Evolutionary conservation across 2,797 vertebrate genomes (phyloP).

Genomic region (Zalophus californianus): DNA sequence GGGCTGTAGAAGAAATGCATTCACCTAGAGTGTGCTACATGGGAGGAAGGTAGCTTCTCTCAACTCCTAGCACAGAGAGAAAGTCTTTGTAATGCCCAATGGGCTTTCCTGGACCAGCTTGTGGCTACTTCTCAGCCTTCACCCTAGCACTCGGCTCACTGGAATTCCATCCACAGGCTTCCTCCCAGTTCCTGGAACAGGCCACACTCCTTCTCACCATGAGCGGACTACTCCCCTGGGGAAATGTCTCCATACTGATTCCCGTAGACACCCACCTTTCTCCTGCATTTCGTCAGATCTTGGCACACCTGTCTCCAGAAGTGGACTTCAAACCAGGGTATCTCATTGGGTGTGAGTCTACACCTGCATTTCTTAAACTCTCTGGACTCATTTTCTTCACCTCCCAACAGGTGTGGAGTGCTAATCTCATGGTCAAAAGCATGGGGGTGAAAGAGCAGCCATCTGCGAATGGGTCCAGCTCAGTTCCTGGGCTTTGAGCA

Average conservation of each 20-base stretch:
- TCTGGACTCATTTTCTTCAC: background rate
- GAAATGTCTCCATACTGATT: too few species aligned
- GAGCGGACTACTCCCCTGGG: too few species aligned
- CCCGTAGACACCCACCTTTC: background rate
- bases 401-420: background rate
- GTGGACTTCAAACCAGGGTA: background rate
- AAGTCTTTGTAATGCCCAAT: background rate
- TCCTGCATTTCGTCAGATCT: background rate
- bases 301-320: background rate
- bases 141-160: rapidly evolving
- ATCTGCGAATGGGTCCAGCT: background rate
- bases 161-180: background rate
- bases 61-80: background rate
- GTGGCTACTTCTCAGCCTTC: background rate
- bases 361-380: background rate
- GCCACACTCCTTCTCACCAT: background rate
- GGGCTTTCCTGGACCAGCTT: background rate
- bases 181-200: background rate
- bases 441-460: background rate
- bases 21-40: background rate
- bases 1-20: background rate
- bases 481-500: background rate
- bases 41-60: background rate
- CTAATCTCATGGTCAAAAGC: too few species aligned
- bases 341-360: background rate